A percentile compares a stretch with the other conserved stretches of the same genome.
Evolutionary conservation across 2,888 invertebrate species (phyloP).

Genomic region (Drosophila lacicola): DNA sequence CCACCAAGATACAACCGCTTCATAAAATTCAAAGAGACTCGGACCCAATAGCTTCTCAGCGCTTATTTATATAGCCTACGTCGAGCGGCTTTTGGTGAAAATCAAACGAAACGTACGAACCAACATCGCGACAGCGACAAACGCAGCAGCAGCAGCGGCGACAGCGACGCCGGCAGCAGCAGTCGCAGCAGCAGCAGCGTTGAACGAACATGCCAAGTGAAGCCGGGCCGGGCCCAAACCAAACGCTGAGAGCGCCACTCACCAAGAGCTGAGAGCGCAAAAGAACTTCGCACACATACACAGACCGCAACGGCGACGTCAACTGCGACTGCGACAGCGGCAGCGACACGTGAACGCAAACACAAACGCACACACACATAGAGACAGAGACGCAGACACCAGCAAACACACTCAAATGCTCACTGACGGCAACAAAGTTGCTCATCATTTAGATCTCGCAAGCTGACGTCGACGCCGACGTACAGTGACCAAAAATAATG

Average conservation of each 20-base stretch:
- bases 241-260: constrained; percentile 53
- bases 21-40: constrained; percentile 86
- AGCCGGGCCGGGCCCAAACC: constrained; percentile 46
- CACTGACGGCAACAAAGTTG: constrained; percentile 61
- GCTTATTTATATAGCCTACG: constrained; percentile 86
- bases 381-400: constrained; percentile 21
- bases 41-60: constrained; percentile 85
- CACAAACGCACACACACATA: constrained; percentile 21
- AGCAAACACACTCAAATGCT: constrained; percentile 68
- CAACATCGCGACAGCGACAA: constrained; percentile 41
- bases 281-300: constrained; percentile 65
- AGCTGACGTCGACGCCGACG: constrained; percentile 30
- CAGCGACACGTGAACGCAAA: constrained; percentile 61
- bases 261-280: constrained; percentile 54
- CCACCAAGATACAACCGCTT: constrained; percentile 85
- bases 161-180: constrained; percentile 23
- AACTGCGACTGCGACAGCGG: constrained; percentile 24
- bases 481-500: constrained; percentile 43
- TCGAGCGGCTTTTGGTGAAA: constrained; percentile 83
- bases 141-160: constrained; percentile 44
- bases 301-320: constrained; percentile 14
- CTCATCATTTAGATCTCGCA: constrained; percentile 74
- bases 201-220: constrained; percentile 62
- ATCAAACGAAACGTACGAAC: constrained; percentile 66
- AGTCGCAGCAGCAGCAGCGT: constrained; percentile 14